phyloP scores from a whole-genome alignment of 2,888 invertebrate species.

The Abrostola triplasia region DNA sequence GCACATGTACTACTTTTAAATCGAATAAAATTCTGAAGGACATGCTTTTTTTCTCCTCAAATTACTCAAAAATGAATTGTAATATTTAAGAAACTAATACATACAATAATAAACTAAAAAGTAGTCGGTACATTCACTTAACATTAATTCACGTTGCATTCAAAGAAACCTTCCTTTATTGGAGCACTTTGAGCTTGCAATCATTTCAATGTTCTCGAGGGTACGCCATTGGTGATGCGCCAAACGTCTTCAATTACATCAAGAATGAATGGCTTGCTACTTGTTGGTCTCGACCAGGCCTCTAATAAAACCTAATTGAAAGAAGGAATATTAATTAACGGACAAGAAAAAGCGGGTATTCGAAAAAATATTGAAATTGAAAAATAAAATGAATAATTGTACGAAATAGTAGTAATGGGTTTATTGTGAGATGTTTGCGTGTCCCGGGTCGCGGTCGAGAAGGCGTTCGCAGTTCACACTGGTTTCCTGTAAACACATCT shows the following conservation, averaged over 20 bases:
- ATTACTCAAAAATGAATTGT: too few species aligned
- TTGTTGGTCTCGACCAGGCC: constrained; percentile 48
- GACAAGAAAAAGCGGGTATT: neutral
- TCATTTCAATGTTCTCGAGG: constrained; percentile 58
- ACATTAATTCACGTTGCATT: constrained; percentile 44
- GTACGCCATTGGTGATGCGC: constrained; percentile 44
- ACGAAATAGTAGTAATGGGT: constrained; percentile 26
- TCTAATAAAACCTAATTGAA: constrained; percentile 15
- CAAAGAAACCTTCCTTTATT: constrained; percentile 58
- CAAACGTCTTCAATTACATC: constrained; percentile 63
- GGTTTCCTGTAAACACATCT: constrained; percentile 81
- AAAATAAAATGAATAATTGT: neutral
- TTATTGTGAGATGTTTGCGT: constrained; percentile 68
- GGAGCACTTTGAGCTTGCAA: constrained; percentile 60
- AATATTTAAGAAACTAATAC: neutral
- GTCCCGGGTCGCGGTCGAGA: constrained; percentile 48
- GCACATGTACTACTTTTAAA: too few species aligned
- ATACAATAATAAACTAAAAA: constrained; percentile 8
- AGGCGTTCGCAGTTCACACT: constrained; percentile 67
- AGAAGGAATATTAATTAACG: constrained; percentile 40
- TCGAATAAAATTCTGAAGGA: too few species aligned
- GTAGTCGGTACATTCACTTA: constrained; percentile 18
- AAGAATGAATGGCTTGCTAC: constrained; percentile 54
- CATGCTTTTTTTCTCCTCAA: too few species aligned
- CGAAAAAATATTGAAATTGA: neutral